Percentiles rank a stretch among this genome's conserved stretches.
Conservation (phyloP, 2,888 invertebrate species). For the Andrena praecox region DNA sequence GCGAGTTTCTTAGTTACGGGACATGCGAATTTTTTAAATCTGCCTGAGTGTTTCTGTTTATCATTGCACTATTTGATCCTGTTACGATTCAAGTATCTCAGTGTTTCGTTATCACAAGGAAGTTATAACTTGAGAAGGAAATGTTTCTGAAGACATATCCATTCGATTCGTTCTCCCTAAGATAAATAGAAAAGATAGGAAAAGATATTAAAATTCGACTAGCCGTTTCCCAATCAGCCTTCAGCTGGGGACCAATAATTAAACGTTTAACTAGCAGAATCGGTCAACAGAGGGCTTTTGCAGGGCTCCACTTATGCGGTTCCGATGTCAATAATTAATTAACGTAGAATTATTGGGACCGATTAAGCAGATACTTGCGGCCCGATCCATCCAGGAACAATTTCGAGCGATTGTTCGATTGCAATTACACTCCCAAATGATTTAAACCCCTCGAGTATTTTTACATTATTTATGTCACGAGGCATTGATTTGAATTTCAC, state of each 20-base stretch:
- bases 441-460: neutral
- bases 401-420: neutral
- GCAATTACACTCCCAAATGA: neutral
- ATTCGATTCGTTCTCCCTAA: no score
- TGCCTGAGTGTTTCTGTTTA: no score
- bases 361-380: constrained; percentile 15
- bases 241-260: neutral
- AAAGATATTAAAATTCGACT: neutral
- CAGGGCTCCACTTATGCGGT: constrained; percentile 15
- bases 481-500: neutral
- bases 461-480: neutral
- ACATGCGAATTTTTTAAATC: no score
- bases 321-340: constrained; percentile 38
- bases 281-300: constrained; percentile 4
- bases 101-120: neutral
- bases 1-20: no score
- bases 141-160: neutral
- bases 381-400: neutral
- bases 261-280: constrained; percentile 29
- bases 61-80: neutral
- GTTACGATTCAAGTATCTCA: neutral
- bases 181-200: neutral
- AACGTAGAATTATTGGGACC: constrained; percentile 36
- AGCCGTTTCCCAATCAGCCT: neutral
- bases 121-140: neutral